Conservation (phyloP, 2,797 vertebrate species). For the Sebastolobus altivelis region DNA sequence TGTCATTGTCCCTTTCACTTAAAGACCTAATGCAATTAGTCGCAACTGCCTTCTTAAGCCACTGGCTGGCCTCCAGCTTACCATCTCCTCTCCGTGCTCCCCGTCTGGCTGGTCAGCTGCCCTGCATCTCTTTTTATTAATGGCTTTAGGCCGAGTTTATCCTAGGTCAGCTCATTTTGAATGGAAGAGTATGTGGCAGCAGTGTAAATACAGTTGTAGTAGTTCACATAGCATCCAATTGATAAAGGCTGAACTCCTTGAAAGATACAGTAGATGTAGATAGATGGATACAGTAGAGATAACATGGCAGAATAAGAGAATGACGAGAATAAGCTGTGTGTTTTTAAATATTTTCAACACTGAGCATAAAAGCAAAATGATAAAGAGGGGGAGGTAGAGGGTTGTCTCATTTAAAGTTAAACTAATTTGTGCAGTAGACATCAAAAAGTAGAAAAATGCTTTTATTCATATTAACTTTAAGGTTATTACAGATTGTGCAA, state of each 20-base stretch:
- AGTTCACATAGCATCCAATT: not conserved
- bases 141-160: conserved; percentile 16
- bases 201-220: not conserved
- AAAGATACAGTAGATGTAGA: not conserved
- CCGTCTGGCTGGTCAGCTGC: conserved; percentile 40
- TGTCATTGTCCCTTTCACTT: conserved; percentile 58
- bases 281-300: not conserved
- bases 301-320: not conserved
- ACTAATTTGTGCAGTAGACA: not conserved
- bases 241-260: not conserved
- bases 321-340: not conserved
- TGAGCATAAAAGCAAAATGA: not conserved
- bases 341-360: not conserved
- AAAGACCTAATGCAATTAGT: conserved; percentile 68
- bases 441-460: not conserved
- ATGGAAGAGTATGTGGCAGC: not conserved
- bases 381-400: not conserved
- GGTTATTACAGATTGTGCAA: not conserved
- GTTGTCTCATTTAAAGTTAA: not conserved
- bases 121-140: conserved; percentile 32
- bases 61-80: conserved; percentile 43
- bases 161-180: conserved; percentile 21
- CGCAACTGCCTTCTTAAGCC: conserved; percentile 37
- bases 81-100: conserved; percentile 15
- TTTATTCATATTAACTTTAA: not conserved